phyloP scores from a whole-genome alignment of 2,113 vertebrate genomes.

The Bungarus multicinctus region DNA sequence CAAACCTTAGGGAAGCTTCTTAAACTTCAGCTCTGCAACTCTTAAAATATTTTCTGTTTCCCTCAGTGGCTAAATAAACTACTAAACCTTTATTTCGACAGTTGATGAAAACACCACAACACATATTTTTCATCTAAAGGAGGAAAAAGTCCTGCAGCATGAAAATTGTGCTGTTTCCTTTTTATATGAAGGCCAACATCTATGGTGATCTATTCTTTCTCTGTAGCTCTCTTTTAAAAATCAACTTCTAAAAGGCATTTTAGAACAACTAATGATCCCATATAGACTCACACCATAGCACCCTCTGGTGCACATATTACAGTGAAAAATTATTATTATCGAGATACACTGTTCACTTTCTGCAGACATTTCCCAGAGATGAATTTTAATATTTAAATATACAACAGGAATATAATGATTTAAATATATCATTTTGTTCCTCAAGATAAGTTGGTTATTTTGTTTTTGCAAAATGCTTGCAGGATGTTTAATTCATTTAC shows the following conservation, averaged over 20 bases:
- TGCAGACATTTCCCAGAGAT: constrained; percentile 54
- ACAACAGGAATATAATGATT: constrained; percentile 45
- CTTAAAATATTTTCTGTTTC: constrained; percentile 76
- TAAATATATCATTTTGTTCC: constrained; percentile 28
- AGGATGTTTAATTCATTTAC: constrained; percentile 10
- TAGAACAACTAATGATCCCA: constrained; percentile 36
- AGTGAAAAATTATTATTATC: constrained; percentile 38
- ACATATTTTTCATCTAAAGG: constrained; percentile 67
- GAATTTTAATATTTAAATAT: constrained; percentile 55
- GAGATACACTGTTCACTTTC: constrained; percentile 48
- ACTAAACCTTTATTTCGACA: constrained; percentile 80
- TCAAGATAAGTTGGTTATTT: background rate
- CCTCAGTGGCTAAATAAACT: constrained; percentile 76
- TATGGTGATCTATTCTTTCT: constrained; percentile 48
- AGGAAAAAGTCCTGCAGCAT: constrained; percentile 37
- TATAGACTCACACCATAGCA: constrained; percentile 58
- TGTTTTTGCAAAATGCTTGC: constrained; percentile 13
- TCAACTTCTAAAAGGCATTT: constrained; percentile 42
- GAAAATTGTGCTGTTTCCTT: constrained; percentile 51
- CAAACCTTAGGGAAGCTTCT: constrained; percentile 72
- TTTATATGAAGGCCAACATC: constrained; percentile 54
- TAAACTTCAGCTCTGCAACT: constrained; percentile 67
- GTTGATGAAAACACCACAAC: constrained; percentile 75
- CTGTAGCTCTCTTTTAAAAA: constrained; percentile 34
- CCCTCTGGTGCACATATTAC: constrained; percentile 63